phyloP scores from a whole-genome alignment of 2,113 vertebrate genomes.

The Oreotrochilus melanogaster region DNA sequence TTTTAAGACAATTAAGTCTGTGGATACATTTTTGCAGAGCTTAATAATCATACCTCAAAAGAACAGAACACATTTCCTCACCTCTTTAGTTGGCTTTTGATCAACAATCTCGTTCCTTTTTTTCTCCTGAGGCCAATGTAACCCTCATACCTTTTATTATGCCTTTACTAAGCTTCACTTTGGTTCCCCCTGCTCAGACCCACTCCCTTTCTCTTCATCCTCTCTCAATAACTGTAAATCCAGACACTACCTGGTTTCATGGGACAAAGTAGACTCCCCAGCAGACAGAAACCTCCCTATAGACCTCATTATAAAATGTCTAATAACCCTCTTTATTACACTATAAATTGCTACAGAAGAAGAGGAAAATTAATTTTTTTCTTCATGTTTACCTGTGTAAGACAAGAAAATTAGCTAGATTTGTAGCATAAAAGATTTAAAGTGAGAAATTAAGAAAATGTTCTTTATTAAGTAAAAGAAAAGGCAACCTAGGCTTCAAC shows the following conservation, averaged over 20 bases:
- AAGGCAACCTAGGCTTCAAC: not conserved
- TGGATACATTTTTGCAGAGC: not conserved
- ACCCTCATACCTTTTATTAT: not conserved
- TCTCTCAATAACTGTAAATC: not conserved
- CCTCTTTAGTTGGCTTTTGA: not conserved
- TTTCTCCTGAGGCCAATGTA: not conserved
- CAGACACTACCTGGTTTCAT: not conserved
- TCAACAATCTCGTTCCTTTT: not conserved
- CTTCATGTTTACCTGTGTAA: not conserved
- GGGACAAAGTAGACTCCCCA: not conserved
- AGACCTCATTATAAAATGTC: not conserved
- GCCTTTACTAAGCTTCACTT: not conserved
- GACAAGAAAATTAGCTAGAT: not conserved
- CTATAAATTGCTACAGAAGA: not conserved
- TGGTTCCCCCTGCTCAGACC: not conserved
- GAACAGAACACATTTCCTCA: not conserved
- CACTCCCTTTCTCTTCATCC: not conserved
- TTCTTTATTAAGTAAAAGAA: not conserved
- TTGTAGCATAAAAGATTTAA: not conserved
- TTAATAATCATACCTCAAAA: not conserved
- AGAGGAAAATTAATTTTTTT: not conserved
- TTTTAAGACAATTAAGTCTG: not conserved
- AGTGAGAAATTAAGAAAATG: not conserved
- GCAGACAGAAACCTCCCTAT: not conserved
- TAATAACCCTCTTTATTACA: not conserved